A percentile compares a stretch with the other conserved stretches of the same genome.
Evolutionary conservation across 2,888 invertebrate genomes (phyloP).

Genomic region (Rapana venosa): DNA sequence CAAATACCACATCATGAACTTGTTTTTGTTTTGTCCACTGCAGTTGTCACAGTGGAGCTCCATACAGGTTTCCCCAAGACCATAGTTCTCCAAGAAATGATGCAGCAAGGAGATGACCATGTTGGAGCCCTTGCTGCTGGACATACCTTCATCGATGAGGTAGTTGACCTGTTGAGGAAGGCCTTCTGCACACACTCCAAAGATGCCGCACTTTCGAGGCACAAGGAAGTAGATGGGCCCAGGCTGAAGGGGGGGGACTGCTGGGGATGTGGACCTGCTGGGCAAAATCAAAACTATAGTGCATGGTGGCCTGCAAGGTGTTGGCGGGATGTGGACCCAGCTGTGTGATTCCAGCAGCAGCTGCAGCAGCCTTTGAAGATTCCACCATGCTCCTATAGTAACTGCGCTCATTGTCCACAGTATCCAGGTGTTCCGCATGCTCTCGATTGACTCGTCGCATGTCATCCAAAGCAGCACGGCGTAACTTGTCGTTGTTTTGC

Average conservation of each 20-base stretch:
- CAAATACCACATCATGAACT: conserved; percentile 44
- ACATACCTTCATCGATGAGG: conserved; percentile 56
- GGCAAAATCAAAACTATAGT: conserved; percentile 56
- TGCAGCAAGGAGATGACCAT: conserved; percentile 42
- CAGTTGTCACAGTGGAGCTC: conserved; percentile 41
- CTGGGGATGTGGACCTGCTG: conserved; percentile 57
- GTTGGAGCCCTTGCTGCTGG: conserved; percentile 46
- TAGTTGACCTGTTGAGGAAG: conserved; percentile 47
- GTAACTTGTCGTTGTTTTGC: conserved; percentile 40
- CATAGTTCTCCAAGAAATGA: conserved; percentile 43
- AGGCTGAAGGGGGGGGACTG: conserved; percentile 57
- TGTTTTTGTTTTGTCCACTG: conserved; percentile 47
- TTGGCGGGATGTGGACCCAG: background rate
- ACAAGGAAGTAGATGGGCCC: conserved; percentile 59
- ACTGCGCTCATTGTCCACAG: conserved; percentile 30
- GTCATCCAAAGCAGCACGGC: conserved; percentile 28
- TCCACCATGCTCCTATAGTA: conserved; percentile 25
- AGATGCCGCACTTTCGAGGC: conserved; percentile 57
- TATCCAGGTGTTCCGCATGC: conserved; percentile 11
- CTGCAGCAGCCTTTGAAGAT: conserved; percentile 1
- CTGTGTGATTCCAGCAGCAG: background rate
- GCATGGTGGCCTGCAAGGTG: background rate
- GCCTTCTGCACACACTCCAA: conserved; percentile 55
- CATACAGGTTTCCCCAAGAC: conserved; percentile 27
- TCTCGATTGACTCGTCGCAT: background rate